Base-by-base conservation (phyloP, 2,888 invertebrate genomes). In the Caenorhabditis auriculariae region DNA sequence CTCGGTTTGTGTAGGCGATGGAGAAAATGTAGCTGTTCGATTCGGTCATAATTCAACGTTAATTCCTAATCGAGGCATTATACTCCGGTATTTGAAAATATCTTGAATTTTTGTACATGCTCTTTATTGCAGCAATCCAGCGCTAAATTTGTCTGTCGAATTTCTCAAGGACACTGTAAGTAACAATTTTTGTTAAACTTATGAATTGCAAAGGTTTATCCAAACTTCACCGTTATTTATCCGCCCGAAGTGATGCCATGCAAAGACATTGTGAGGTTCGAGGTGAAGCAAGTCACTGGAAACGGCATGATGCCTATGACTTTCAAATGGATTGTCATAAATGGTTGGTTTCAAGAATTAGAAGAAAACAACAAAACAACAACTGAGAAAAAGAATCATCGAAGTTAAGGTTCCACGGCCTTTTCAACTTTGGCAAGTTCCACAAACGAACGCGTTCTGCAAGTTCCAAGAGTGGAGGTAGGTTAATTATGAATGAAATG, bases 281-380 rank as follows among this genome's bases (percentile, higher is more conserved):
- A 54, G 47, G 59, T 67, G 21, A 63, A 59, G 27, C 60, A 63
- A 42, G 53, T 67, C 5, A 51, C 63, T 21, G 67, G 67, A 38
- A 61, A 49, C 29, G 67, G 67, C 6, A 56, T 58, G 26, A 32
- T 47, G 46, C 47, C 54, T 5, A 21, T 62, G 24, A 41, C 17
- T 1, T 67, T 59, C 42, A 29, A 57, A 44, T 67, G 67, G 67
- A 53, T 42, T 0, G 49, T 60, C 38, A 23, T 61, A n/a, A 54
- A 62, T 43, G 61, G 65, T 64, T 21, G n/a, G 5, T n/a, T 45
- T 28, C 21, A 49, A 26, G 17, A 1, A n/a, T 3, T 6, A 28
- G 7, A 7, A 23, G 3, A 23, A 15, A 19, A 23, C 23, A 12
- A 38, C 3, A 17, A 24, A 43, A 42, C 26, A 64, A 54, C 58